Conservation (phyloP, 2,113 vertebrate genomes). For the Podarcis cretensis region DNA sequence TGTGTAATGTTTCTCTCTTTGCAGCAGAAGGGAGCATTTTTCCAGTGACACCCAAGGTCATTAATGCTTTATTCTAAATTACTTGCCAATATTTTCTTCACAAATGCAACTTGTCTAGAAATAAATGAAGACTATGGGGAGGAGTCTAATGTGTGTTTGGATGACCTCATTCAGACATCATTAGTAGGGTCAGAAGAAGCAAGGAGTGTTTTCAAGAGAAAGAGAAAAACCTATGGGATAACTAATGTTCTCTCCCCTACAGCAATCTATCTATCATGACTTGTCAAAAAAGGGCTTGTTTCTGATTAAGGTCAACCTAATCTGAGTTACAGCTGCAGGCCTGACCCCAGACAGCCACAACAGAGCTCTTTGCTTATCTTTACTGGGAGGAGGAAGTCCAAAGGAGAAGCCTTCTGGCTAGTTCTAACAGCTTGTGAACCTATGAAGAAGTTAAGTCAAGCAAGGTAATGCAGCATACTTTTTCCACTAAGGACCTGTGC, state of each 20-base stretch:
- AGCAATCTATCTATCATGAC: slow-evolving; percentile 62
- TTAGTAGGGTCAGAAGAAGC: slow-evolving; percentile 72
- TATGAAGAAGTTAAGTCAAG: slow-evolving; percentile 36
- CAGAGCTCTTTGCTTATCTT: slow-evolving; percentile 61
- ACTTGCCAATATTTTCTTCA: slow-evolving; percentile 56
- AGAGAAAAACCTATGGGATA: slow-evolving; percentile 45
- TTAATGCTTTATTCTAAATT: slow-evolving; percentile 62
- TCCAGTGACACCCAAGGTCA: slow-evolving; percentile 46
- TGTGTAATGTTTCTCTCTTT: slow-evolving; percentile 58
- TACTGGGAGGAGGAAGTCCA: slow-evolving; percentile 51
- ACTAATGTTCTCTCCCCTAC: slow-evolving; percentile 33
- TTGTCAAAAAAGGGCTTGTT: slow-evolving; percentile 68
- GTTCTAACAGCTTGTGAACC: slow-evolving; percentile 34
- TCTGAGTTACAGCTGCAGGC: slow-evolving; percentile 72
- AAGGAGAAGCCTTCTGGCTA: slow-evolving; percentile 47
- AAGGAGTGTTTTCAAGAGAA: slow-evolving; percentile 64
- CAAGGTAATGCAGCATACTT: not conserved
- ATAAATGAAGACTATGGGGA: slow-evolving; percentile 53
- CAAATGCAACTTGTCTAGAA: slow-evolving; percentile 61
- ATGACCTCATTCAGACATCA: slow-evolving; percentile 72
- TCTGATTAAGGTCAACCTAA: slow-evolving; percentile 69
- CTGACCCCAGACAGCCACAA: slow-evolving; percentile 73
- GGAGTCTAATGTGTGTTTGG: slow-evolving; percentile 65
- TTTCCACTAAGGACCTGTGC: not conserved
- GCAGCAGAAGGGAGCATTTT: slow-evolving; percentile 44